These are phyloP conservation scores for Eclectus roratus DNA, from an alignment of 2,113 vertebrate species.

Conservation along the genomic window DNA sequence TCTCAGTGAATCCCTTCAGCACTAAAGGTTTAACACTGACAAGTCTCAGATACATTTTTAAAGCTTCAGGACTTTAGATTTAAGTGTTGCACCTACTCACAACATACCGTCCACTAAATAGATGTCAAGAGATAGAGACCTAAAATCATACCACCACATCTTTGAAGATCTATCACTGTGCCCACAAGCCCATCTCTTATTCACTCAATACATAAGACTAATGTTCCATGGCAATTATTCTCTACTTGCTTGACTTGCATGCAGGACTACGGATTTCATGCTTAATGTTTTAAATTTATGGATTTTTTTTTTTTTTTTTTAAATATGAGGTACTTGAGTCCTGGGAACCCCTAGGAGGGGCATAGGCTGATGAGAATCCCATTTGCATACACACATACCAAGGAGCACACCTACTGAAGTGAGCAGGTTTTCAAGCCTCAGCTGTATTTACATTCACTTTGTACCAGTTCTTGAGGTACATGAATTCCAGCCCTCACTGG, in stretches of 20 bases:
- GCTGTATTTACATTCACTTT: neutral
- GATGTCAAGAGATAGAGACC: neutral
- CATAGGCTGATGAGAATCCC: neutral
- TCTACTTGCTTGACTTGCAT: neutral
- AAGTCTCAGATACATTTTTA: neutral
- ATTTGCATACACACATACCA: too few species aligned
- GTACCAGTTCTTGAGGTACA: neutral
- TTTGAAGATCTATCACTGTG: neutral
- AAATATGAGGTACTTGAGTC: neutral
- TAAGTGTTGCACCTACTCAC: neutral
- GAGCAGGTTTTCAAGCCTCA: neutral
- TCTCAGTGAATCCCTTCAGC: neutral
- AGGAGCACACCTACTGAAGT: neutral
- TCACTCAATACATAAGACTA: neutral
- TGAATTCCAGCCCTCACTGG: neutral
- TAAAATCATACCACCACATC: neutral
- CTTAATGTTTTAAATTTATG: neutral
- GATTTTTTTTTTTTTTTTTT: neutral
- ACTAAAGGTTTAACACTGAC: neutral
- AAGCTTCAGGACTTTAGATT: neutral
- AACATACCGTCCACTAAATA: neutral
- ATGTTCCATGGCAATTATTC: neutral
- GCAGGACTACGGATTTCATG: neutral
- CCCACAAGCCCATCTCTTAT: neutral
- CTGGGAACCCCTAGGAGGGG: neutral